Percentiles rank a stretch among this genome's conserved stretches.
Evolutionary conservation across 2,888 invertebrate genomes (phyloP).

Genomic region (Cephus pulcher): DNA sequence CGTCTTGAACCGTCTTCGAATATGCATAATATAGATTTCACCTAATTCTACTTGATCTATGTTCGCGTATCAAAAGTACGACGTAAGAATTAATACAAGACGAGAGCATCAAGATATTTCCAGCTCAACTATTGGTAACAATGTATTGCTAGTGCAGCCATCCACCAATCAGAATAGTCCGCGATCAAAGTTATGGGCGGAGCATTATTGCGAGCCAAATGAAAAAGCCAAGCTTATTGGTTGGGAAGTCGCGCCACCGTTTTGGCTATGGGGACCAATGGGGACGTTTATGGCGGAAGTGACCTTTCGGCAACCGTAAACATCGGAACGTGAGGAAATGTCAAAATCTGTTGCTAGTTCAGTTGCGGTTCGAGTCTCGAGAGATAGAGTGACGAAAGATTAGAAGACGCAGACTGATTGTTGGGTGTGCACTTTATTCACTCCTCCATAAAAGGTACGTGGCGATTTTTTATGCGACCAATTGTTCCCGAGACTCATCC

Average conservation of each 20-base stretch:
- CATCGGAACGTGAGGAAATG: constrained; percentile 25
- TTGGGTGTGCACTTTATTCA: not conserved
- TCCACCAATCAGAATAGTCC: not conserved
- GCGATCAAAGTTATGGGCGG: not conserved
- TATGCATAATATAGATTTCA: not conserved
- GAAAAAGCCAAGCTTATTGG: not conserved
- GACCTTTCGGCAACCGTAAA: constrained; percentile 25
- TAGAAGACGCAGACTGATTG: constrained; percentile 16
- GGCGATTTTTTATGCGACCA: not conserved
- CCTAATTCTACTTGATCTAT: not conserved
- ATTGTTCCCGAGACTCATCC: not conserved
- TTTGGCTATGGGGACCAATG: not conserved
- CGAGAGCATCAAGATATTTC: not conserved
- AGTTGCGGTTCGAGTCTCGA: not conserved
- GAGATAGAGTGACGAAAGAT: constrained; percentile 6
- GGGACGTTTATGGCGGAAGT: constrained; percentile 13
- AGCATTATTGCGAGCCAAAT: not conserved
- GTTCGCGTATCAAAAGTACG: not conserved
- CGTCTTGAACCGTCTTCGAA: not conserved
- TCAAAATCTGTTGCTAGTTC: constrained; percentile 16
- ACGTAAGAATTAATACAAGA: not conserved
- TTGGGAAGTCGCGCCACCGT: not conserved
- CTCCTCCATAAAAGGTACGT: not conserved
- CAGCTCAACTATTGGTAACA: not conserved
- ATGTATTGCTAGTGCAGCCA: not conserved